These are phyloP conservation scores for Tangachromis dhanisi DNA, from an alignment of 2,113 vertebrate genomes.

Conservation along the genomic window DNA sequence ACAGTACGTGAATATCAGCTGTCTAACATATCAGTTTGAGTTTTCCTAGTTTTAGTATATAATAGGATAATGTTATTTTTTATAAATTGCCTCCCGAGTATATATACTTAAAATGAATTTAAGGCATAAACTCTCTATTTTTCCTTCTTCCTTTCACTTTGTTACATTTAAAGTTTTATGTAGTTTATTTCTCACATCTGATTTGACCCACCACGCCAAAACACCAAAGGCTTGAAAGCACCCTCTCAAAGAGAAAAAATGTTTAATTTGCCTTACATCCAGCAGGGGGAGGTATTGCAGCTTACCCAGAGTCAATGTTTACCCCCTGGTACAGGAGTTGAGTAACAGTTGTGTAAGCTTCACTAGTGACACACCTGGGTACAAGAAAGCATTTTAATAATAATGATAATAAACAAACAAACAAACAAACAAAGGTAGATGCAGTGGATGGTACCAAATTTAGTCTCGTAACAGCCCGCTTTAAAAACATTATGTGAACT, in stretches of 20 bases:
- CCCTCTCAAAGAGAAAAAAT: background rate
- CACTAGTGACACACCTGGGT: background rate
- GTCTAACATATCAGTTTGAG: background rate
- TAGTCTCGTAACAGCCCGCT: background rate
- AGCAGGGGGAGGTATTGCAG: constrained; percentile 53
- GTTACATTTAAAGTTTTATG: background rate
- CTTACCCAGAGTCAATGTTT: background rate
- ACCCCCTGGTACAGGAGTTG: background rate
- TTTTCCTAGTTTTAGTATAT: background rate
- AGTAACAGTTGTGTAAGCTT: background rate
- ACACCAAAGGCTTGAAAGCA: background rate
- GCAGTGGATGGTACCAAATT: background rate
- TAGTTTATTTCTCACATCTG: background rate
- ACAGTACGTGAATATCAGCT: background rate
- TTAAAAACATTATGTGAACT: background rate
- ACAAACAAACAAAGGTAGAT: background rate
- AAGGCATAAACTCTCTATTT: background rate
- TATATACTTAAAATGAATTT: background rate
- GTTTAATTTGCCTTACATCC: background rate
- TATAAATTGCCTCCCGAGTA: background rate
- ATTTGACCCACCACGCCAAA: background rate
- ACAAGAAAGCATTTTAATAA: background rate
- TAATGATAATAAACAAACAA: background rate
- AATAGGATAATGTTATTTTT: background rate
- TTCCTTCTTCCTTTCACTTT: background rate